Percentiles rank a stretch among this genome's conserved stretches.
phyloP scores from a whole-genome alignment of 2,888 invertebrate species.

The Eurytoma adleriae region DNA sequence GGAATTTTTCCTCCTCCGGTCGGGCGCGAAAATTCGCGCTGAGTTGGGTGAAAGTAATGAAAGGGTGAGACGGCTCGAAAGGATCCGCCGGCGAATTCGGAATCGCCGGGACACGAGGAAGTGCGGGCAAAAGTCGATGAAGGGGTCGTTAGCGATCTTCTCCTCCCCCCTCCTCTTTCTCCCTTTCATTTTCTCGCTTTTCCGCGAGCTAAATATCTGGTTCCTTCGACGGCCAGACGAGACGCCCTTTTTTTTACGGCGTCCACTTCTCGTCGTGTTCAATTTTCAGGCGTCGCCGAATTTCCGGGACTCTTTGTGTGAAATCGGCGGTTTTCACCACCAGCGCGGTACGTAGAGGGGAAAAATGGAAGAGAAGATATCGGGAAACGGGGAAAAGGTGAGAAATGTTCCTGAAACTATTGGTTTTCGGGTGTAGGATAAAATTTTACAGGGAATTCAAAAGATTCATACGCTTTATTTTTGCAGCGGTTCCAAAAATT shows the following conservation, averaged over 20 bases:
- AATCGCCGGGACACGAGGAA: constrained; percentile 17
- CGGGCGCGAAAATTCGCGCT: constrained; percentile 27
- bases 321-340: too few species aligned
- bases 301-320: too few species aligned
- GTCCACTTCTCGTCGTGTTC: background rate
- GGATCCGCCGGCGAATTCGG: constrained; percentile 1
- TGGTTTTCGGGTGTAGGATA: too few species aligned
- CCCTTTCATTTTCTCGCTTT: constrained; percentile 54
- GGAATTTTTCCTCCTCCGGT: background rate
- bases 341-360: too few species aligned
- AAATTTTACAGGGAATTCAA: too few species aligned
- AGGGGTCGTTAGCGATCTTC: constrained; percentile 51
- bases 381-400: too few species aligned
- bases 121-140: constrained; percentile 45
- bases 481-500: too few species aligned
- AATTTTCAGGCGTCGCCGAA: too few species aligned
- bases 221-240: too few species aligned
- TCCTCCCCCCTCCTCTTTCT: constrained; percentile 6
- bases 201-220: constrained; percentile 52
- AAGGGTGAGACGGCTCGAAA: constrained; percentile 14
- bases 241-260: background rate
- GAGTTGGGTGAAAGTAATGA: constrained; percentile 22
- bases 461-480: too few species aligned
- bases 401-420: too few species aligned
- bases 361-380: too few species aligned